Base-by-base conservation (phyloP, 2,797 vertebrate genomes). In the Mormyrops attenuatus region DNA sequence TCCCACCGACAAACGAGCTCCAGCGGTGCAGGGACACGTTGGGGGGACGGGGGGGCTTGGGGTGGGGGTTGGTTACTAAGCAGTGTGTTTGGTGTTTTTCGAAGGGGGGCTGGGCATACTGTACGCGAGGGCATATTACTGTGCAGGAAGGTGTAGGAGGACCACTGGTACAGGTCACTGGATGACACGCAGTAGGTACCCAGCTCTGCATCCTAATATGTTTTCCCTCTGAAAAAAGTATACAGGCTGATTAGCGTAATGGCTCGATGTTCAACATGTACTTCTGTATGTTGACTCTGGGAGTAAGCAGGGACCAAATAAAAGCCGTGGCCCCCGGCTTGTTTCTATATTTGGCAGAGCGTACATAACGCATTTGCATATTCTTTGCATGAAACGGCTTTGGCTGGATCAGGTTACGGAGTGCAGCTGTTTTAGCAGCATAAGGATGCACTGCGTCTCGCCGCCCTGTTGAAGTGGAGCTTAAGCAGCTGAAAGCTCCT, bases 151-250 rank as follows among this genome's bases (percentile, higher is more conserved):
- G 49, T 85, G 82, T 89, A 53, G 52, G 88, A 82, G 85, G 73
- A 50, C 52, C 60, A 17, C 82, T 66, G 60, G 52, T 66, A 20
- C 17, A 60, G 87, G 87, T 87, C 63, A 84, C 52, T 20, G 47
- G 20, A 85, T 49, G 86, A 86, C 44, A 11, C n/a, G 13, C 50
- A 52, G 15, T 15, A 52, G 3, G 69, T 88, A 22, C 13, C 60
- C 63, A 44, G 66, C 49, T 53, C 86, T 88, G 90, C 49, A 88
- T 89, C 80, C n/a, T n/a, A 88, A 88, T 88, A 5, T n/a, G 13
- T 13, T 82, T 77, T 41, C 47, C 50, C 89, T 60, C 69, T 38
- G 47, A 80, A 44, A 17, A 84, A 22, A 88, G 53, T 41, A 7
- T 47, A 57, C 80, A 86, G 53, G 50, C 52, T 41, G 52, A 34